Evolutionary conservation across 2,113 vertebrate genomes (phyloP).

Genomic region (Cranoglanis bouderius): DNA sequence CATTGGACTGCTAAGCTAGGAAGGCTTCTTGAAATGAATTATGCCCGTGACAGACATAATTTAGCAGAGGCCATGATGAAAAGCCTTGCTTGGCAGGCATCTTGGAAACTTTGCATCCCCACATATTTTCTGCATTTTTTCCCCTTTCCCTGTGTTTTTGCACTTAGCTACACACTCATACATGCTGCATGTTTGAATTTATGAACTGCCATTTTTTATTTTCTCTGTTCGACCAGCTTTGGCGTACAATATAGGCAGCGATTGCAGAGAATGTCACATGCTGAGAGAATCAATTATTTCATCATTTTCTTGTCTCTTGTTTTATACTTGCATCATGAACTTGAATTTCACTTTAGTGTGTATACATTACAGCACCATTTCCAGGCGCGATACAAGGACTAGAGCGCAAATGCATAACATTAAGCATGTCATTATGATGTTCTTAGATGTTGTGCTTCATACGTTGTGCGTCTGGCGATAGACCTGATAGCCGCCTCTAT

Average conservation of each 20-base stretch:
- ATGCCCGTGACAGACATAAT: not conserved
- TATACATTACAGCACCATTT: not conserved
- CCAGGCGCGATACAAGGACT: not conserved
- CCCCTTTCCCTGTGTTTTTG: not conserved
- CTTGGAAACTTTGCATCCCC: conserved; percentile 23
- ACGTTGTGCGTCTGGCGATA: not conserved
- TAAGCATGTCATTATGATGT: not conserved
- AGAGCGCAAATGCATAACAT: not conserved
- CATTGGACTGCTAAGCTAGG: not conserved
- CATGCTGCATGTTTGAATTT: not conserved
- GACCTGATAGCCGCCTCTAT: not conserved
- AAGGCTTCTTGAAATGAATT: not conserved
- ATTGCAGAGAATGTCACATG: not conserved
- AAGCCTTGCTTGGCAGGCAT: conserved; percentile 30
- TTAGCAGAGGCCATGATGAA: conserved; percentile 10
- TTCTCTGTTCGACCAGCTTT: not conserved
- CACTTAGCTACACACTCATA: conserved; percentile 15
- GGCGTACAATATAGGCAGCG: not conserved
- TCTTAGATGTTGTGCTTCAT: not conserved
- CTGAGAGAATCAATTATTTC: not conserved
- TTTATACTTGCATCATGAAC: not conserved
- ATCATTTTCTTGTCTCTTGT: not conserved
- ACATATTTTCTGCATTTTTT: not conserved
- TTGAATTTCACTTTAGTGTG: not conserved
- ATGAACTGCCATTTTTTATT: conserved; percentile 1